Conservation (phyloP, 2,888 invertebrate species). For the Nomada hirtipes region DNA sequence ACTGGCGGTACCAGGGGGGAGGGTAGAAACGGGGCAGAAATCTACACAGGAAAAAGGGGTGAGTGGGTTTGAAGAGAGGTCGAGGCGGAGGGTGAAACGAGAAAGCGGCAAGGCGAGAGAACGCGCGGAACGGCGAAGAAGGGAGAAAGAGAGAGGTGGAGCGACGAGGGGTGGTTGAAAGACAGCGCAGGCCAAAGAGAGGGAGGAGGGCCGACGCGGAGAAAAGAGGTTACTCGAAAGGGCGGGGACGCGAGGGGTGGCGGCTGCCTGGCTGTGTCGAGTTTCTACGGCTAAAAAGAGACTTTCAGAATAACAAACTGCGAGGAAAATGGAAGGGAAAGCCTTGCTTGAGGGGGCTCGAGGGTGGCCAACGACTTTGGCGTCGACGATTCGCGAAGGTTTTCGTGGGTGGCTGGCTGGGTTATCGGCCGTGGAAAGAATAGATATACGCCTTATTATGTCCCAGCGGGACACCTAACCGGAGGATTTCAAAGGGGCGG, state of each 20-base stretch:
- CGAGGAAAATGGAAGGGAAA: conserved; percentile 66
- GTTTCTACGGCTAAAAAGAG: conserved; percentile 78
- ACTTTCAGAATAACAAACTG: conserved; percentile 80
- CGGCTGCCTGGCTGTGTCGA: conserved; percentile 74
- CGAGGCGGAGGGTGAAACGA: conserved; percentile 61
- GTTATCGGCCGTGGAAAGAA: conserved; percentile 54
- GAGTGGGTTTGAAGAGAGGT: conserved; percentile 71
- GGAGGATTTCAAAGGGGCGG: conserved; percentile 44
- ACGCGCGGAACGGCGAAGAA: conserved; percentile 33
- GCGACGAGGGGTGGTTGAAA: conserved; percentile 10
- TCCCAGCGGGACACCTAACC: conserved; percentile 52
- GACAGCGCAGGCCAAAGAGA: conserved; percentile 25
- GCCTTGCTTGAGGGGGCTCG: conserved; percentile 21
- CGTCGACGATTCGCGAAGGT: conserved; percentile 44
- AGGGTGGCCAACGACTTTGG: conserved; percentile 10
- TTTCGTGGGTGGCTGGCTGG: conserved; percentile 54
- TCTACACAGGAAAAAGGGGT: conserved; percentile 63
- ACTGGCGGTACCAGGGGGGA: conserved; percentile 38
- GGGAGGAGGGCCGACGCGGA: conserved; percentile 52
- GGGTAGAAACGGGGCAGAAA: conserved; percentile 74
- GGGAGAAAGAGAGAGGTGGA: conserved; percentile 26
- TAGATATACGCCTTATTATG: conserved; percentile 63
- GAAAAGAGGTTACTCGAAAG: conserved; percentile 63
- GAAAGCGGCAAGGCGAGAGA: conserved; percentile 48
- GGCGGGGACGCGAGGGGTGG: conserved; percentile 34